Base-by-base conservation (phyloP, 1,140 invertebrate genomes). In the Heterodera carotae region DNA sequence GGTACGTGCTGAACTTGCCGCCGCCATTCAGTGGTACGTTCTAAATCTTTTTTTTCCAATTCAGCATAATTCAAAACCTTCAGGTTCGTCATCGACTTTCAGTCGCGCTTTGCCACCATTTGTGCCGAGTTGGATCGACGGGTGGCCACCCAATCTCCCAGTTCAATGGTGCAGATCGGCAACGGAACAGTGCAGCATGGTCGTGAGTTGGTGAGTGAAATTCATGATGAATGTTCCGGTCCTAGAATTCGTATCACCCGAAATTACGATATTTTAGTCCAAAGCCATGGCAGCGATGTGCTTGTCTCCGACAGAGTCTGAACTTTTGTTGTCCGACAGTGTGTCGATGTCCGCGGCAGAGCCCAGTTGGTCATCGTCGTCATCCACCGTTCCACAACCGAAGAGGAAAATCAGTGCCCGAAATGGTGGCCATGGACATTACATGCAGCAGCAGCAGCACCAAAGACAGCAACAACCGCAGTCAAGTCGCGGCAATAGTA, bases 21-120 rank as follows among this genome's bases (percentile, higher is more conserved):
- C 84, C 12, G 85, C 85, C 31, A 81, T 87, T 18, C 86, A 86
- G 29, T 86, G 85, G 85, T 86, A n/a, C n/a, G n/a, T n/a, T n/a
- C n/a, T n/a, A n/a, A n/a, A n/a, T n/a, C n/a, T n/a, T n/a, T n/a
- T n/a, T n/a, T n/a, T n/a, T n/a, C n/a, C n/a, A n/a, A n/a, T n/a
- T n/a, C n/a, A n/a, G n/a, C n/a, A n/a, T n/a, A n/a, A n/a, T n/a
- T n/a, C n/a, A n/a, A n/a, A n/a, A n/a, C 18, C 22, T 56, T 2
- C 22, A 56, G 48, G 48, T 56, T 56, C 34, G 72, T 86, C 8
- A 74, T 86, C 29, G 86, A 86, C 59, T 86, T 87, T 68, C 78
- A 86, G 53, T 70, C 70, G 8, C 76, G 80, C 27, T 86, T 86
- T 60, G 78, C 76, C 22, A 82, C 82, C 27, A 64, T 86, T 8